Conservation (phyloP, 2,797 vertebrate genomes). For the Peromyscus melanophrys region DNA sequence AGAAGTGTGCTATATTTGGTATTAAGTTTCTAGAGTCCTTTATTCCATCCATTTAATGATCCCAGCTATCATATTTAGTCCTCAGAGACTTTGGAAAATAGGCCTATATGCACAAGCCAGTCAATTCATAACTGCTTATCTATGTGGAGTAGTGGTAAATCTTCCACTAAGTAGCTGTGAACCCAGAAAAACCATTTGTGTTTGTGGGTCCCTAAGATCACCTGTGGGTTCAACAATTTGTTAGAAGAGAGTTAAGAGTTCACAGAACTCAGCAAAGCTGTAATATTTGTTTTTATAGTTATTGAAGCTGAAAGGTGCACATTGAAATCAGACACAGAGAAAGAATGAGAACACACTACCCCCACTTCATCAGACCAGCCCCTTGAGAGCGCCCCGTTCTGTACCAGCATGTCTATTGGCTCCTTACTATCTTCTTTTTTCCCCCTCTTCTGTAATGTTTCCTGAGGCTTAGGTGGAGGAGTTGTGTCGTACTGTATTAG, state of each 20-base stretch:
- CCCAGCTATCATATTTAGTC: not conserved
- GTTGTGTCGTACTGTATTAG: too few species aligned
- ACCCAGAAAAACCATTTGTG: not conserved
- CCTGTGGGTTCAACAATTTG: not conserved
- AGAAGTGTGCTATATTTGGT: not conserved
- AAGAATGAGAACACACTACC: not conserved
- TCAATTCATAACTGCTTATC: not conserved
- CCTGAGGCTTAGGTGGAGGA: not conserved
- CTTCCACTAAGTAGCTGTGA: not conserved
- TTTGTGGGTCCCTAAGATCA: not conserved
- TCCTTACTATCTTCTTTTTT: not conserved
- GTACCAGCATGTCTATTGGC: not conserved
- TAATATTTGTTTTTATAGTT: not conserved
- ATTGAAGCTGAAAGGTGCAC: not conserved
- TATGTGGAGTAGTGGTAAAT: not conserved
- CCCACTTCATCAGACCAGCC: too few species aligned
- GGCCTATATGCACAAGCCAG: not conserved
- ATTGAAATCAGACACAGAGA: not conserved
- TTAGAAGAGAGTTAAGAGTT: not conserved
- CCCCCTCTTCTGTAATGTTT: not conserved
- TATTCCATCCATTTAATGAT: not conserved
- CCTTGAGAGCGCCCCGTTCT: not conserved
- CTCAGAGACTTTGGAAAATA: not conserved
- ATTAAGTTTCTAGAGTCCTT: not conserved
- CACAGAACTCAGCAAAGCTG: not conserved